A percentile compares a stretch with the other conserved stretches of the same genome.
Evolutionary conservation across 2,113 vertebrate species (phyloP).

Genomic region (Prunella himalayana): DNA sequence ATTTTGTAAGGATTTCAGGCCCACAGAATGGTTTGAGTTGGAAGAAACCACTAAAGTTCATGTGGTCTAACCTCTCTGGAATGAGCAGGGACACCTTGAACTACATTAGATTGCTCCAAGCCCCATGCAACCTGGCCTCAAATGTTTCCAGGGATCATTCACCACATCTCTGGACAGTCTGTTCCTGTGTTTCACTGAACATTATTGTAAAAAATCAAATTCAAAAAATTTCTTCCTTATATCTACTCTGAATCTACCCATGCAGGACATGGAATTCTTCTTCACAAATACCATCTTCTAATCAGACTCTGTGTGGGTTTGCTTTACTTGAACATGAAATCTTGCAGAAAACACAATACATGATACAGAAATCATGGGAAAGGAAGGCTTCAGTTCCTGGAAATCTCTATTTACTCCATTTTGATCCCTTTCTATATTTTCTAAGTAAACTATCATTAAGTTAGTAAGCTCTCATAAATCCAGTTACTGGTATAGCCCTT

Average conservation of each 20-base stretch:
- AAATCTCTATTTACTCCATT: background rate
- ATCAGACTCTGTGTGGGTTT: background rate
- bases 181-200: background rate
- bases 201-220: background rate
- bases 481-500: background rate
- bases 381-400: background rate
- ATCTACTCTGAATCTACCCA: background rate
- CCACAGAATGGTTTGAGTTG: background rate
- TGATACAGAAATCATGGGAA: background rate
- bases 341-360: background rate
- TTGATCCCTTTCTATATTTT: background rate
- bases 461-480: background rate
- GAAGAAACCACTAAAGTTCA: background rate
- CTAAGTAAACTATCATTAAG: background rate
- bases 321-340: background rate
- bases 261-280: background rate
- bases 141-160: background rate
- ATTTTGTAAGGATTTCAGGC: background rate
- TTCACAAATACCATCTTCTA: background rate
- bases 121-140: background rate
- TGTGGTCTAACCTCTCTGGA: background rate
- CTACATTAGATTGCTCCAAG: background rate
- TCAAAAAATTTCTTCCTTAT: accelerated
- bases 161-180: background rate
- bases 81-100: background rate